These are phyloP conservation scores for Sitophilus oryzae DNA, from an alignment of 1,140 invertebrate species.

Conservation along the genomic window DNA sequence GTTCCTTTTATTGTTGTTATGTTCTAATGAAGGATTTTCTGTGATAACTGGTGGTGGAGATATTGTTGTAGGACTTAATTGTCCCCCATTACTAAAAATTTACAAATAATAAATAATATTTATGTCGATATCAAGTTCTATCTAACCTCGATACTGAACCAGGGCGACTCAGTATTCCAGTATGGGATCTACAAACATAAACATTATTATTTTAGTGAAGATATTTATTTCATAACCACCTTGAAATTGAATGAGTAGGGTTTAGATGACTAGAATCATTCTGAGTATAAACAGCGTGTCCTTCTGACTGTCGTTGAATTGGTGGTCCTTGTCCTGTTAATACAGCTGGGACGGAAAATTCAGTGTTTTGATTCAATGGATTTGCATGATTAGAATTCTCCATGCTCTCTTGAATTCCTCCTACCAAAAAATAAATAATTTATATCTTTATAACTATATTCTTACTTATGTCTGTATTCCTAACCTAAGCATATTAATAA, in stretches of 20 bases:
- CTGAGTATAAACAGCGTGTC: background rate
- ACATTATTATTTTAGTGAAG: background rate
- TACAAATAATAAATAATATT: no score
- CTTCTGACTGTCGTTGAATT: slow-evolving; percentile 23
- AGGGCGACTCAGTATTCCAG: slow-evolving; percentile 15
- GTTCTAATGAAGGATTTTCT: slow-evolving; percentile 38
- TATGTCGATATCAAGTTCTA: background rate
- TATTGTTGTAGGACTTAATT: slow-evolving; percentile 32
- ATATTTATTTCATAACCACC: slow-evolving; percentile 1
- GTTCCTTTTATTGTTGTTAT: slow-evolving; percentile 42
- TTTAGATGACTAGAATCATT: slow-evolving; percentile 2
- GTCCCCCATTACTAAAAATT: slow-evolving; percentile 39
- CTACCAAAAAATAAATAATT: slow-evolving; percentile 1
- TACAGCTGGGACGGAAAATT: slow-evolving; percentile 32
- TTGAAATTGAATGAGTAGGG: slow-evolving; percentile 7
- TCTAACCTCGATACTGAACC: slow-evolving; percentile 15
- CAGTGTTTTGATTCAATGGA: slow-evolving; percentile 20
- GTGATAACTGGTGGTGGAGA: slow-evolving; percentile 27
- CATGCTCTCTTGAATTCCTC: slow-evolving; percentile 7
- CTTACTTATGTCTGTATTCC: no score
- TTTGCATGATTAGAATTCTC: slow-evolving; percentile 10
- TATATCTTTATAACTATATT: background rate
- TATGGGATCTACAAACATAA: slow-evolving; percentile 6
- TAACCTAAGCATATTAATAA: no score
- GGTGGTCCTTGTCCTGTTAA: slow-evolving; percentile 30